Base-by-base conservation (phyloP, 30 jellyfish, hydroid and myxozoan species). In the Hydractinia symbiolongicarpus region DNA sequence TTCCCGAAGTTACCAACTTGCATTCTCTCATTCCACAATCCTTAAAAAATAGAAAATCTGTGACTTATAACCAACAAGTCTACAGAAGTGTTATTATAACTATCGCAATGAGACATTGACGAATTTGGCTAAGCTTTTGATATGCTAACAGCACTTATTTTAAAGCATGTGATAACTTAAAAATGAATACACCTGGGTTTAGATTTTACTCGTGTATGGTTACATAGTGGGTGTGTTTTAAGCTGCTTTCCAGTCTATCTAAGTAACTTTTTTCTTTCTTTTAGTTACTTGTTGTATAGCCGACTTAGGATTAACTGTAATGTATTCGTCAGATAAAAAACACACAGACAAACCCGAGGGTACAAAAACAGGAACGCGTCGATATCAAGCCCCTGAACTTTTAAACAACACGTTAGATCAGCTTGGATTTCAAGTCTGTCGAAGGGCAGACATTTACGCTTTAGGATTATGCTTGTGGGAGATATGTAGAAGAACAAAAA, bases 301-400 rank as follows among this genome's bases (percentile, higher is more conserved):
- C 9, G 98, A 91, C 53, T 82, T 91, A 67, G 98, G 98, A 55
- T 87, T 91, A 51, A 87, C 98, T 58, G 98, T 91, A 16, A 84
- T 91, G 30, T 94, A 91, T 67, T 66, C 95, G 7, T 86, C 98
- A 40, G 53, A 87, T 13, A 82, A 86, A 53, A 92, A 88, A 44
- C 79, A 86, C 14, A 86, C 83, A 4, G 96, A 91, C 72, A 62
- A 86, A 11, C 96, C 98, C 10, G 68, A 90, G n/a, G 83, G 84
- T 75, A 77, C 89, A 82, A 78, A 95, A 61, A 88, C 87, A 49
- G 99, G 99, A 6, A 93, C 99, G 9, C 85, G 79, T 61, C 82
- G 99, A 54, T 93, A 93, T 87, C 91, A 89, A 13, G 92, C 99
- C 8, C 99, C 99, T 0, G 99, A 93, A 70, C 69, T 93, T 4